Conservation (phyloP, 2,113 vertebrate genomes). For the Brachyistius frenatus region DNA sequence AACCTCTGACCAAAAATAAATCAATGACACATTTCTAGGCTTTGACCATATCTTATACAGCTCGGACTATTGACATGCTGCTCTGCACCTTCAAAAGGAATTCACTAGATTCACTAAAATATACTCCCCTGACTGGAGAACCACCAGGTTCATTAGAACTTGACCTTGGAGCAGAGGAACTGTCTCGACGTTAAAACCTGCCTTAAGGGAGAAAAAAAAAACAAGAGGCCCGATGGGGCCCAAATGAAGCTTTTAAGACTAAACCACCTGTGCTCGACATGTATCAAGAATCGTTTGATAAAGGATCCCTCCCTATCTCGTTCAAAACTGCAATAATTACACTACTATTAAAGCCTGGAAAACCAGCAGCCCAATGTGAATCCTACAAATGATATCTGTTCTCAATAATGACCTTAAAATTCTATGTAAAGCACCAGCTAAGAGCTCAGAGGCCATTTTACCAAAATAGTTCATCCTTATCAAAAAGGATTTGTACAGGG, state of each 20-base stretch:
- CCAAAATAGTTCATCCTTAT: too few species aligned
- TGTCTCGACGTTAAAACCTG: too few species aligned
- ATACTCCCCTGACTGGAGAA: neutral
- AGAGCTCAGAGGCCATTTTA: too few species aligned
- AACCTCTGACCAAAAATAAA: neutral
- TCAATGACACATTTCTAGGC: neutral
- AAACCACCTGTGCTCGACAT: neutral
- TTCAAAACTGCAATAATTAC: neutral
- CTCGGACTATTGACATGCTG: neutral
- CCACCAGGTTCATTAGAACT: too few species aligned
- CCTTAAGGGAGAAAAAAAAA: neutral
- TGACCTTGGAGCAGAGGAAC: too few species aligned
- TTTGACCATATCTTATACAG: neutral
- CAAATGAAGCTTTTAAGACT: neutral
- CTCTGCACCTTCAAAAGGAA: neutral
- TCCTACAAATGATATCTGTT: neutral
- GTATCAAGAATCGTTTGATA: neutral
- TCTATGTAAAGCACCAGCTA: neutral
- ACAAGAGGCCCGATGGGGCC: neutral
- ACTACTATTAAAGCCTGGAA: neutral
- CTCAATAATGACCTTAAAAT: neutral
- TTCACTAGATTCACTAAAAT: neutral
- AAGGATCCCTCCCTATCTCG: neutral
- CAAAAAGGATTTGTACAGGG: too few species aligned
- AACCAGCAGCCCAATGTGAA: neutral